Base-by-base conservation (phyloP, 2,888 invertebrate species). In the Creontiades dilutus region DNA sequence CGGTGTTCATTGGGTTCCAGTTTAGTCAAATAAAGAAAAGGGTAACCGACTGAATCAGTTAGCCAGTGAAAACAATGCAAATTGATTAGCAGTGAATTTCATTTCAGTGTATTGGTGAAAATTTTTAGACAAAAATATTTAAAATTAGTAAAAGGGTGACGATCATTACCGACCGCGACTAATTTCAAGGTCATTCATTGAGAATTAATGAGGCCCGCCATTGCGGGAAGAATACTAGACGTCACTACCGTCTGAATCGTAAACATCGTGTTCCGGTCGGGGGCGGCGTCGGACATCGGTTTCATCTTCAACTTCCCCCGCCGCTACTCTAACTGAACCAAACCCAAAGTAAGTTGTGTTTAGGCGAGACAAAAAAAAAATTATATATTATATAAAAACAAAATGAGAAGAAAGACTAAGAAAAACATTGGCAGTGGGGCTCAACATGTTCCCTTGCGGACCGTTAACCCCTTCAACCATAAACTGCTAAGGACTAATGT, bases 391-490 rank as follows among this genome's bases (percentile, higher is more conserved):
- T 52, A 16, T 52, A 52, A 52, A n/a, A 52, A 19, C 14, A 82
- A 48, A 47, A 52, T 23, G 47, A 52, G 27, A 48, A 52, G 52
- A 52, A 82, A 52, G 52, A 48, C 46, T 14, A 52, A 47, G 82
- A 52, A 82, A 82, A 82, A 82, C 82, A 52, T 85, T 85, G 85
- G 68, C 61, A 16, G 68, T 11, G 16, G 14, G 14, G 16, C 82
- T 52, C 23, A 85, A 85, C 85, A 61, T 85, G 61, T 85, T 85
- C 85, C 85, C 85, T 61, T 85, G 85, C 85, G 85, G 85, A 85
- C 68, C 85, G 85, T 85, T 85, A 85, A 85, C 28, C 85, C 85
- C 68, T 61, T n/a, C 57, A 61, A 85, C 61, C 61, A 85, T 85
- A 85, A 85, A 85, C 85, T 85, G 85, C 16, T 12, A 85, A 57